phyloP scores from a whole-genome alignment of 2,113 vertebrate species.

The Clupea harengus region DNA sequence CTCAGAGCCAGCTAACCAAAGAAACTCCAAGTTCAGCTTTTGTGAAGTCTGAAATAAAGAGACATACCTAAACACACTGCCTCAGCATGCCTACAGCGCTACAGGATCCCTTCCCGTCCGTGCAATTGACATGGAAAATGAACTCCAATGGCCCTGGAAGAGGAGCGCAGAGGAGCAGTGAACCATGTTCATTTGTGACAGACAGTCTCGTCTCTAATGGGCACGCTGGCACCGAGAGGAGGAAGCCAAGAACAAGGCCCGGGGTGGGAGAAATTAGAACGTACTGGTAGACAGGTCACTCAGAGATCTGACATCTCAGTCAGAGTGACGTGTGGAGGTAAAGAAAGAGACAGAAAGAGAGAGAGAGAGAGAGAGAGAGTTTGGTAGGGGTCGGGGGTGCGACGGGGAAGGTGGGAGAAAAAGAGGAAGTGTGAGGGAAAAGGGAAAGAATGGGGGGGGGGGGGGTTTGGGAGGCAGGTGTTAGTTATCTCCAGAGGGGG shows the following conservation, averaged over 20 bases:
- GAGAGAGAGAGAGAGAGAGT: background rate
- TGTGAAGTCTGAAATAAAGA: background rate
- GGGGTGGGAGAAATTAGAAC: background rate
- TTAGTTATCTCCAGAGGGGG: background rate
- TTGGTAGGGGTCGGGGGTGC: background rate
- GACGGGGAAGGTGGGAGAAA: background rate
- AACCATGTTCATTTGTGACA: background rate
- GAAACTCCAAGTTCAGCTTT: background rate
- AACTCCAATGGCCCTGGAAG: background rate
- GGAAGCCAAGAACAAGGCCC: background rate
- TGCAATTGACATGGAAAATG: background rate
- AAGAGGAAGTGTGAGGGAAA: background rate
- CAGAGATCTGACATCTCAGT: background rate
- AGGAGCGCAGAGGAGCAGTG: background rate
- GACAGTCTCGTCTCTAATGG: background rate
- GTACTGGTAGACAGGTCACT: conserved; percentile 19
- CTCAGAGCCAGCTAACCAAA: background rate
- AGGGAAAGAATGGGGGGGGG: background rate
- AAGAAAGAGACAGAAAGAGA: background rate
- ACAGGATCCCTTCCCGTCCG: background rate
- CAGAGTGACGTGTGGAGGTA: background rate
- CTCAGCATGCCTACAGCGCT: background rate
- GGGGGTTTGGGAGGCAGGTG: background rate
- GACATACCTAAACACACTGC: background rate
- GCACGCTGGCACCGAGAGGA: background rate